phyloP scores from a whole-genome alignment of 2,797 vertebrate genomes.

The Onychomys torridus region DNA sequence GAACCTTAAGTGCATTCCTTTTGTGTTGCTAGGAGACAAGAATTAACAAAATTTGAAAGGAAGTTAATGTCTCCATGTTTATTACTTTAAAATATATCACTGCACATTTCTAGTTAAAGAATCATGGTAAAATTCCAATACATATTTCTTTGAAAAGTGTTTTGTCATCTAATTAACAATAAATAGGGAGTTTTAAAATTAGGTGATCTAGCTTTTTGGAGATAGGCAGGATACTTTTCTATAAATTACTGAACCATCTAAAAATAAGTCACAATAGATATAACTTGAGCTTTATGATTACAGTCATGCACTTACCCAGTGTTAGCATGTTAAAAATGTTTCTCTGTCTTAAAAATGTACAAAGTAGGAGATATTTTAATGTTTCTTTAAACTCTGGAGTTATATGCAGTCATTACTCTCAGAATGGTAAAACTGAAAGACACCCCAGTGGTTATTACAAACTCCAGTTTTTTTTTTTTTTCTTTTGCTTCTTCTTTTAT shows the following conservation, averaged over 20 bases:
- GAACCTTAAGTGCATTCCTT: not conserved
- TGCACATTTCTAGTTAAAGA: not conserved
- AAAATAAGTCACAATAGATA: conserved; percentile 7
- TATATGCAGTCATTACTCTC: not conserved
- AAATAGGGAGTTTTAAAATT: conserved; percentile 11
- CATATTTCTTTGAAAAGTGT: not conserved
- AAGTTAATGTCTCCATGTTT: not conserved
- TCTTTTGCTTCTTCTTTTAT: conserved; percentile 18
- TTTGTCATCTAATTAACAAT: not conserved
- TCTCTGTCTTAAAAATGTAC: conserved; percentile 11
- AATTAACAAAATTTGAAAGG: conserved; percentile 14
- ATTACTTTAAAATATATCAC: conserved; percentile 2
- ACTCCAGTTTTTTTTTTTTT: not conserved
- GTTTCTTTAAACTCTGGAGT: not conserved
- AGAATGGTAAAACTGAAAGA: conserved; percentile 6
- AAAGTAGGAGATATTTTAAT: not conserved
- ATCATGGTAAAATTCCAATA: not conserved
- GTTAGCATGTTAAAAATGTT: not conserved
- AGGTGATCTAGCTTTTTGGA: not conserved
- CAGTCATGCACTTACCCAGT: not conserved
- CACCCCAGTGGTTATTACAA: not conserved
- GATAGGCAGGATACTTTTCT: not conserved
- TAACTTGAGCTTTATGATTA: not conserved
- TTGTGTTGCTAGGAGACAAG: not conserved
- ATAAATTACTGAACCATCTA: conserved; percentile 9